Evolutionary conservation across 2,113 vertebrate genomes (phyloP), one percentile per base, ranked within the genome.

Genomic region (Saguinus imperator): DNA sequence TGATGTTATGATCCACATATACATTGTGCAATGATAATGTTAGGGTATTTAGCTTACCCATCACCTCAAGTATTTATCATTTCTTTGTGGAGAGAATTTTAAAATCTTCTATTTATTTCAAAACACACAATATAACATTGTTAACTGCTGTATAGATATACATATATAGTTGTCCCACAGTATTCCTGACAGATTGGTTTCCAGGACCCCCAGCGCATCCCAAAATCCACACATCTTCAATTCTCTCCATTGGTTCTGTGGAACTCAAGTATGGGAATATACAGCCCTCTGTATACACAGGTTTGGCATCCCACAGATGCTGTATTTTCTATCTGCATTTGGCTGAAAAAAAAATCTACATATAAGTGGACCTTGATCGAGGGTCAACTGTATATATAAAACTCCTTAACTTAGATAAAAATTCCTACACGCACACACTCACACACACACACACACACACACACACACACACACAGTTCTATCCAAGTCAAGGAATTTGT

Each of bases 401-500:
- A 43, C 40, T 23, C 37, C 72, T 43, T 25, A 73, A 73, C 21
- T 73, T 40, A 37, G 72, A 73, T 40, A 40, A 80, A 80, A 80
- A 55, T n/a, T n/a, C 77, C 77, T 55, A n/a, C 45, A 77, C 16
- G 32, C 29, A 77, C 25, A 77, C 29, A 76, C 29, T 50, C 8
- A 6, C 25, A 61, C 13, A 18, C 35, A 76, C 85, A 50, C 17
- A 61, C 50, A 23, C 7, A 40, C 6, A 85, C 3, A 58, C 12
- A 50, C n/a, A 37, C 18, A 3, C 23, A 32, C 37, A 21, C 58
- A 35, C 66, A 68, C 6, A 92, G 35, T 84, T 83, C 89, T 88
- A 48, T 48, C 32, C 70, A 89, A 86, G 77, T 58, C 45, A 79
- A 94, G 58, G 37, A 68, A 92, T 52, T 90, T 96, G 50, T 79